These are phyloP conservation scores for Tetropium fuscum DNA, from an alignment of 2,888 invertebrate species.

Conservation along the genomic window DNA sequence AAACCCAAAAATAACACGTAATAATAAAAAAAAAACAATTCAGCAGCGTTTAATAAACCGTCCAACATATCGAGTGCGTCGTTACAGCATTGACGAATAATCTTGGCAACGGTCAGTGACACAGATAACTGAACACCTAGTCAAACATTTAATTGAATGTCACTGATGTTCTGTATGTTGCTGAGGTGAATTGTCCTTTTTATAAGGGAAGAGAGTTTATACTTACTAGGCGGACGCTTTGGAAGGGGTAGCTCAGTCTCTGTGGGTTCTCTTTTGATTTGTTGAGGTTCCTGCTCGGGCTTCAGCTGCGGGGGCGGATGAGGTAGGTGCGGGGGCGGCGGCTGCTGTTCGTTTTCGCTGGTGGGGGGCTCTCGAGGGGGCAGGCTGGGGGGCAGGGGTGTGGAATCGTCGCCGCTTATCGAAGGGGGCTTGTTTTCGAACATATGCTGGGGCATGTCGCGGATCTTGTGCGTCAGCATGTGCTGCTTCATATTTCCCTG, in stretches of 20 bases:
- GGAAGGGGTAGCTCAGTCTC: constrained; percentile 81
- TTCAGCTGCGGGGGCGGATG: constrained; percentile 53
- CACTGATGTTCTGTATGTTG: neutral
- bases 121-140: constrained; percentile 29
- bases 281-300: constrained; percentile 55
- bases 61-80: neutral
- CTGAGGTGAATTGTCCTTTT: neutral
- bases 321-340: constrained; percentile 47
- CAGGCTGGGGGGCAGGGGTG: constrained; percentile 63
- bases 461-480: constrained; percentile 97
- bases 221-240: constrained; percentile 86
- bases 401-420: constrained; percentile 55
- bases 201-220: constrained; percentile 24
- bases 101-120: constrained; percentile 40
- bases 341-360: constrained; percentile 42
- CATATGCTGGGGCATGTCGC: constrained; percentile 75
- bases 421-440: constrained; percentile 62
- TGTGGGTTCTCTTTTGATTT: constrained; percentile 76
- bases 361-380: constrained; percentile 54
- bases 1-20: constrained; percentile 35
- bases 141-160: constrained; percentile 19
- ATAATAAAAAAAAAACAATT: constrained; percentile 33
- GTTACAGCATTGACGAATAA: constrained; percentile 22
- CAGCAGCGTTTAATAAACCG: constrained; percentile 14
- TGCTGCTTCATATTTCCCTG: constrained; percentile 99